These are phyloP conservation scores for Myiothlypis chrysogaster DNA, from an alignment of 2,797 vertebrate genomes.

Conservation along the genomic window DNA sequence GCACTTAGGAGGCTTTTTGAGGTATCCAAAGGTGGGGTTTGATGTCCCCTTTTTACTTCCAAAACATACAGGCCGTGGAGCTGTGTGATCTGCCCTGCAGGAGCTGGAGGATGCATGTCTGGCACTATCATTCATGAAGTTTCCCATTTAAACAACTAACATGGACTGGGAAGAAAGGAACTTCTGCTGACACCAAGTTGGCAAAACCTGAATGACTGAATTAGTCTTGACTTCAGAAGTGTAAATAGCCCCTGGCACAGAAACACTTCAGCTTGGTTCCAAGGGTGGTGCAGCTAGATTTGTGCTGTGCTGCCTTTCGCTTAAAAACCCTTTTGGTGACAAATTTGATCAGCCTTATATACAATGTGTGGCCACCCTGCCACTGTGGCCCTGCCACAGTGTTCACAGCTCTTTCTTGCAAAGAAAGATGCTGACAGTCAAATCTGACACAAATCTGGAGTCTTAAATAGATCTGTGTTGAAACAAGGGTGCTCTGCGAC, in stretches of 20 bases:
- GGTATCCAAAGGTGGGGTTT: neutral
- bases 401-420: neutral
- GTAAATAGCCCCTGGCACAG: accelerated
- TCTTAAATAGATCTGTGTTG: neutral
- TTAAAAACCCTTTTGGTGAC: neutral
- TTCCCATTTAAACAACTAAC: neutral
- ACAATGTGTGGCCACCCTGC: too few species aligned
- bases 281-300: neutral
- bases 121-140: neutral
- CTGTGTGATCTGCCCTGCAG: neutral
- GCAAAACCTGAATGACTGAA: neutral
- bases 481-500: neutral
- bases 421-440: neutral
- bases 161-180: neutral
- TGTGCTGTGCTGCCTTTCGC: neutral
- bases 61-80: neutral
- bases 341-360: neutral
- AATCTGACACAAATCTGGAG: neutral
- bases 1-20: neutral
- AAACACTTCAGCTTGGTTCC: neutral
- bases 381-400: accelerated
- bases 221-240: neutral
- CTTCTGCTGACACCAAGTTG: neutral
- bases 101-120: neutral
- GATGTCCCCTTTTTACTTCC: neutral